phyloP scores from a whole-genome alignment of 2,113 vertebrate genomes.

The Lagenorhynchus albirostris region DNA sequence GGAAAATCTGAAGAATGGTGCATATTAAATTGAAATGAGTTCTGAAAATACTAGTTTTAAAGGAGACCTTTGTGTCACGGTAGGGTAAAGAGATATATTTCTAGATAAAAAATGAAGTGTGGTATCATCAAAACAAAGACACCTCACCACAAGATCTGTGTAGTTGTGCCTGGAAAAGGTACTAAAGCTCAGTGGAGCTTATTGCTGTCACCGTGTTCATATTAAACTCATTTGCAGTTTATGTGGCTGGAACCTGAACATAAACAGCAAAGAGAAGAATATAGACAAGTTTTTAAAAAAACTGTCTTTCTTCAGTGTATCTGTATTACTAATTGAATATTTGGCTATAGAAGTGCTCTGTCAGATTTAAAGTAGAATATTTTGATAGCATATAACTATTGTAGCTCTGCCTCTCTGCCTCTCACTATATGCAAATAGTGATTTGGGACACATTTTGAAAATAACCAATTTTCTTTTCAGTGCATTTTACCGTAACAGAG shows the following conservation, averaged over 20 bases:
- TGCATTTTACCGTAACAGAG: background rate
- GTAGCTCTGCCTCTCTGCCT: background rate
- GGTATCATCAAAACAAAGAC: background rate
- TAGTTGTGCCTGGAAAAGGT: background rate
- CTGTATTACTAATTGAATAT: conserved; percentile 17
- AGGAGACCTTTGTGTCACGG: background rate
- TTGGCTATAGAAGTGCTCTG: background rate
- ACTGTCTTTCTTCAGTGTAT: background rate
- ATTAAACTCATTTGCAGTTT: conserved; percentile 10
- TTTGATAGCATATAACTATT: background rate
- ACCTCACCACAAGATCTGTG: background rate
- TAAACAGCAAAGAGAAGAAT: background rate
- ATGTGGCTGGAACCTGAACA: background rate
- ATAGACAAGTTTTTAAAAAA: background rate
- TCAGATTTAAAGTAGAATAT: background rate
- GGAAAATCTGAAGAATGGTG: background rate
- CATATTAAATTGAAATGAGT: background rate
- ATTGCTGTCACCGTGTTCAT: background rate
- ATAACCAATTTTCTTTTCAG: background rate
- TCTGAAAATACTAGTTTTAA: background rate
- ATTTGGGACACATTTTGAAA: background rate
- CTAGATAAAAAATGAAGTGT: background rate
- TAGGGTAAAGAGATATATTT: background rate
- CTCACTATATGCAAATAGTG: background rate
- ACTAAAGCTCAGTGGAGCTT: background rate